Base-by-base conservation (phyloP, 2,888 invertebrate genomes). In the Ormia ochracea region DNA sequence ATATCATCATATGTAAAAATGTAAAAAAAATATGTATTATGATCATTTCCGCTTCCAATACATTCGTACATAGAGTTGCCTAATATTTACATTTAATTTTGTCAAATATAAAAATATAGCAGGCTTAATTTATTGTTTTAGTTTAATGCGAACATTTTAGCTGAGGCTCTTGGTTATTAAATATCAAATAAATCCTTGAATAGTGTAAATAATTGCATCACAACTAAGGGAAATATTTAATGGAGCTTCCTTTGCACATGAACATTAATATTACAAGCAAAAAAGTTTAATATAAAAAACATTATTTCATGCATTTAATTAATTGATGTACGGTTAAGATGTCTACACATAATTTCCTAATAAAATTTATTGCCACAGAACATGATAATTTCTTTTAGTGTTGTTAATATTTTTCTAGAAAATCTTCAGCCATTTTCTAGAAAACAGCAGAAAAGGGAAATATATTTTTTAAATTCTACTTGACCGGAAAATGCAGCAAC, bases 401-500 rank as follows among this genome's bases (percentile, higher is more conserved):
- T 63, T 38, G 4, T 14, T 17, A 28, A 3, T 4, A 36, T 41
- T 17, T 38, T 2, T 52, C 17, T 1, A 14, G 10, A 50, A 50
- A 43, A 4, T 10, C 10, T 52, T 45, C 26, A 36, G 26, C 63
- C 56, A 68, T 31, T 52, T 72, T 19, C 14, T 14, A 21, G 4
- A 21, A 52, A 50, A n/a, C n/a, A n/a, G n/a, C 4, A 3, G 31
- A 43, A 28, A 14, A 33, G 7, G 43, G 23, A 23, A 19, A 12
- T 6, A 41, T 28, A 45, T 43, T 26, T 61, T 38, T 19, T 56
- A 33, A 19, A 33, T 66, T 52, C 23, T 28, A 66, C 38, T 73
- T 78, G 61, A 50, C 61, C 66, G 72, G 21, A 23, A 66, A 33
- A 59, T 19, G 21, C 2, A 12, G 19, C 5, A 59, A 36, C 19